These are phyloP conservation scores for Byasa hedistus DNA, from an alignment of 2,888 invertebrate genomes.

Conservation along the genomic window DNA sequence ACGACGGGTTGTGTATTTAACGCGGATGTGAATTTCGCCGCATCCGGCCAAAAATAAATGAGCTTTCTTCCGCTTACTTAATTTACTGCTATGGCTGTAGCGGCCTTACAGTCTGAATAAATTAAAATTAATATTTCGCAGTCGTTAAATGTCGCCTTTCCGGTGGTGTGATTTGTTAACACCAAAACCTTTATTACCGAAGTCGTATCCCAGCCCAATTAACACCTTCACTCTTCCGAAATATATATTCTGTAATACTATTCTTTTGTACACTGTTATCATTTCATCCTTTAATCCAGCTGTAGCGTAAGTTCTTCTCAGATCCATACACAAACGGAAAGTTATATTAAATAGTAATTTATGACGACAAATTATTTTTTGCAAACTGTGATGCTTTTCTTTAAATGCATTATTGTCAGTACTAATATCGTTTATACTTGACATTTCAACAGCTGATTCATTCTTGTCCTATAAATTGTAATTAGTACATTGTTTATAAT, in stretches of 20 bases:
- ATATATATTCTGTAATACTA: background rate
- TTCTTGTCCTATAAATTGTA: too few relatives aligned
- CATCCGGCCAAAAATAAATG: conserved; percentile 79
- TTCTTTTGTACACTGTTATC: too few relatives aligned
- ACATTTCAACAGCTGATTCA: too few relatives aligned
- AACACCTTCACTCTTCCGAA: conserved; percentile 15
- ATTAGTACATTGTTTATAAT: too few relatives aligned
- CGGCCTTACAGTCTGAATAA: conserved; percentile 67
- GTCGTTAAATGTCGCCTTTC: conserved; percentile 61
- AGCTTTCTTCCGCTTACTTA: conserved; percentile 79
- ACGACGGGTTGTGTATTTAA: conserved; percentile 74
- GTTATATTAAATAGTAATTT: too few relatives aligned
- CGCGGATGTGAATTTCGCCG: conserved; percentile 77
- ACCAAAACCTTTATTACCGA: conserved; percentile 33
- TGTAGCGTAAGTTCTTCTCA: too few relatives aligned
- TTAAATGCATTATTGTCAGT: too few relatives aligned
- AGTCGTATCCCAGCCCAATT: conserved; percentile 23
- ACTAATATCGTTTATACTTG: too few relatives aligned
- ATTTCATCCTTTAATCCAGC: too few relatives aligned
- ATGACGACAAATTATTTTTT: too few relatives aligned
- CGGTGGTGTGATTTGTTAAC: conserved; percentile 64
- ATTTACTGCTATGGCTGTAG: conserved; percentile 68
- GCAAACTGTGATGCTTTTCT: too few relatives aligned
- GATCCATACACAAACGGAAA: too few relatives aligned
- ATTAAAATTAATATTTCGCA: conserved; percentile 76